Conservation (phyloP, 2,113 vertebrate species). For the Hucho hucho region DNA sequence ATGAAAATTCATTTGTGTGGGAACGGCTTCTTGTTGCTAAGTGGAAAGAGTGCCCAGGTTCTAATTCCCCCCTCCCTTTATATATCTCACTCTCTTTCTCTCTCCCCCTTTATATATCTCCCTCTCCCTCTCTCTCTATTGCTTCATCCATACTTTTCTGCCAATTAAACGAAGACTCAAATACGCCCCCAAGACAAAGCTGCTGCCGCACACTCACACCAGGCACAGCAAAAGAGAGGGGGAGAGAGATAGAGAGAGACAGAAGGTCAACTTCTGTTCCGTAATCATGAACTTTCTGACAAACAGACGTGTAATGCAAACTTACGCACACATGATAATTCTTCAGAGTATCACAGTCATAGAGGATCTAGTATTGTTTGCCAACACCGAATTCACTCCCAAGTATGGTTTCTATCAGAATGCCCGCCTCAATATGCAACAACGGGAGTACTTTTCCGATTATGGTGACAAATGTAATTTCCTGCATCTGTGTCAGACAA, state of each 20-base stretch:
- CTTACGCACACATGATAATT: too few relatives aligned
- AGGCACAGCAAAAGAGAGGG: not conserved
- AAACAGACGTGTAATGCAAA: not conserved
- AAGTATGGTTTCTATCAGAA: not conserved
- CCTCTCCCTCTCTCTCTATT: constrained; percentile 54
- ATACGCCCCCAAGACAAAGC: constrained; percentile 76
- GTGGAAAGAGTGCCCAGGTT: constrained; percentile 54
- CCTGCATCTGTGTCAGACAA: constrained; percentile 71
- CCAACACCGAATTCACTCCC: not conserved
- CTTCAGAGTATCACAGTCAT: not conserved
- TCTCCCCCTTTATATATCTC: constrained; percentile 47
- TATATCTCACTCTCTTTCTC: constrained; percentile 36
- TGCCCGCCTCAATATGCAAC: constrained; percentile 11
- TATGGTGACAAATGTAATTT: constrained; percentile 71
- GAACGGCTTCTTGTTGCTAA: constrained; percentile 44
- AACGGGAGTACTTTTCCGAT: constrained; percentile 36
- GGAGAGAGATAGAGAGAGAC: not conserved
- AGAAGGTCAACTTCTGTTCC: not conserved
- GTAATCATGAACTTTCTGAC: not conserved
- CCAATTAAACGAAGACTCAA: constrained; percentile 86
- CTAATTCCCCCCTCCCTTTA: constrained; percentile 57
- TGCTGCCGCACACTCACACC: constrained; percentile 36
- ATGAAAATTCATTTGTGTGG: constrained; percentile 42
- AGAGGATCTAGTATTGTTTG: not conserved
- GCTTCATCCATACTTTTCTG: constrained; percentile 67